Percentiles rank a stretch among this genome's conserved stretches.
phyloP scores from a whole-genome alignment of 2,888 invertebrate species.

The Scrobipalpa atriplicella region DNA sequence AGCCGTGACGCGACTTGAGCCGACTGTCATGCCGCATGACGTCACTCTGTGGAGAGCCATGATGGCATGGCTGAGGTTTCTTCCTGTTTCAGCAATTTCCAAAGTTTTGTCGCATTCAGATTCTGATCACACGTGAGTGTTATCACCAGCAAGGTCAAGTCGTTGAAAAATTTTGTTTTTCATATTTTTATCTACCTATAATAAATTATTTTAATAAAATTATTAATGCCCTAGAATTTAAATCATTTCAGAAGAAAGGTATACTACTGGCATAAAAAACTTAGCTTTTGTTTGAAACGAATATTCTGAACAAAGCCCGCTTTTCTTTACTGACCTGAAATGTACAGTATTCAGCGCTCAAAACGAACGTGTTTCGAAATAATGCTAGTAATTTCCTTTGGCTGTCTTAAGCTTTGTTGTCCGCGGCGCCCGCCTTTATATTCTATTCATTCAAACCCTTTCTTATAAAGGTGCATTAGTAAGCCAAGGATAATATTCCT shows the following conservation, averaged over 20 bases:
- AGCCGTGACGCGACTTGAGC: constrained; percentile 27
- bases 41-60: constrained; percentile 22
- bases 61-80: constrained; percentile 1
- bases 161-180: no score
- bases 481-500: constrained; percentile 11
- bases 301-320: background rate
- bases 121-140: no score
- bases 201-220: no score
- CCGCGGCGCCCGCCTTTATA: constrained; percentile 6
- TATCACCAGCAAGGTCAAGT: no score
- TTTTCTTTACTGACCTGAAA: background rate
- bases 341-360: constrained; percentile 11
- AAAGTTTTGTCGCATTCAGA: no score
- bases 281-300: background rate
- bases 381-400: constrained; percentile 20
- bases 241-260: no score
- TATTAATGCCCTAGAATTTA: no score
- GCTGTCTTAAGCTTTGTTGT: constrained; percentile 18
- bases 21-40: constrained; percentile 27
- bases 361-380: constrained; percentile 13
- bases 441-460: constrained; percentile 12
- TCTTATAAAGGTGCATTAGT: constrained; percentile 13
- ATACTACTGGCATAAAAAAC: no score
- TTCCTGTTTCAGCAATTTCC: constrained; percentile 5
- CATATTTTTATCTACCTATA: no score